These are phyloP conservation scores for Blastobasis lacticolella DNA, from an alignment of 2,888 invertebrate species.

Conservation along the genomic window DNA sequence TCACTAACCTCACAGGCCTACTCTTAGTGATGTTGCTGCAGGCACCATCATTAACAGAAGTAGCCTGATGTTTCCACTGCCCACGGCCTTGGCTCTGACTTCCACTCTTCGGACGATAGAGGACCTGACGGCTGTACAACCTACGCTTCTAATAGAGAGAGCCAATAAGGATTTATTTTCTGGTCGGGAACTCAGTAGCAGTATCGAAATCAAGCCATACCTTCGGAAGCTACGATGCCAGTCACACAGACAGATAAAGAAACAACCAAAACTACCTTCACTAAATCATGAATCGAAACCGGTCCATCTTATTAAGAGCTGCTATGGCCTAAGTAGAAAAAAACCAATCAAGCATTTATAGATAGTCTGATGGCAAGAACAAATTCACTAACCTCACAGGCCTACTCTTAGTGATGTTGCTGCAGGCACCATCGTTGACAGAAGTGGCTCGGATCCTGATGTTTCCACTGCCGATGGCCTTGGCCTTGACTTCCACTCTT, in stretches of 20 bases:
- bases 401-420: conserved; percentile 22
- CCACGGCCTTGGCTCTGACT: conserved; percentile 25
- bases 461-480: conserved; percentile 21
- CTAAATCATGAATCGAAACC: too few species aligned
- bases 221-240: too few species aligned
- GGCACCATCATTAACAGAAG: conserved; percentile 21
- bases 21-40: conserved; percentile 30
- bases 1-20: conserved; percentile 20
- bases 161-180: too few species aligned
- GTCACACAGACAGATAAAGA: too few species aligned
- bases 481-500: conserved; percentile 28
- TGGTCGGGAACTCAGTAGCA: too few species aligned
- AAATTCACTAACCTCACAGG: conserved; percentile 17
- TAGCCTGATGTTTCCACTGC: conserved; percentile 22
- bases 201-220: too few species aligned
- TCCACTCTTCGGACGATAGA: conserved; percentile 33
- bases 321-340: too few species aligned
- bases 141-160: too few species aligned
- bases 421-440: conserved; percentile 27
- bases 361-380: too few species aligned
- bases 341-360: too few species aligned
- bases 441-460: conserved; percentile 19
- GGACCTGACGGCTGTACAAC: conserved; percentile 34
- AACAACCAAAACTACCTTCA: too few species aligned
- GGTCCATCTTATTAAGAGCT: too few species aligned